Conservation (phyloP, 2,797 vertebrate species). For the Gambusia yucatana region DNA sequence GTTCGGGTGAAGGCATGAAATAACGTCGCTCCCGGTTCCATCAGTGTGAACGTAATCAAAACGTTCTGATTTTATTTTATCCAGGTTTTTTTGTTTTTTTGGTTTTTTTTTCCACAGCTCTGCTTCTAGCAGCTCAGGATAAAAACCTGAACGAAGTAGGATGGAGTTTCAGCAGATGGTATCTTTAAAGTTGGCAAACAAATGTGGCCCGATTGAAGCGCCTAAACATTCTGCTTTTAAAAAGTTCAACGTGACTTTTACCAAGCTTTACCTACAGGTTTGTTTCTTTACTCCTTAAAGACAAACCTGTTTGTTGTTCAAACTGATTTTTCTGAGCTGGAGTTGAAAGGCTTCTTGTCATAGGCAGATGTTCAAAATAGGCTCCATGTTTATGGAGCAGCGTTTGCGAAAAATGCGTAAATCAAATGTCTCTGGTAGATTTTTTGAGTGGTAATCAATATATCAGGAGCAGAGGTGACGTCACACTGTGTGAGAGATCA, state of each 20-base stretch:
- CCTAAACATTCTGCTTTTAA: background rate
- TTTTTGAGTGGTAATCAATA: background rate
- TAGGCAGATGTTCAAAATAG: slow-evolving; percentile 36
- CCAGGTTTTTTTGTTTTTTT: background rate
- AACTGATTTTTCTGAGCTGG: slow-evolving; percentile 5
- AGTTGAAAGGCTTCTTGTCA: background rate
- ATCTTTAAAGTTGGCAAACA: slow-evolving; percentile 1
- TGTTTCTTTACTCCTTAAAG: background rate
- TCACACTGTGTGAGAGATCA: background rate
- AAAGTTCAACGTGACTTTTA: slow-evolving; percentile 14
- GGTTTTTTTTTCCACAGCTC: background rate
- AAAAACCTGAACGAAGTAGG: background rate
- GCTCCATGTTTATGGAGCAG: slow-evolving; percentile 26
- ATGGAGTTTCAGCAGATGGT: background rate
- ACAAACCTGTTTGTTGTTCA: slow-evolving; percentile 13
- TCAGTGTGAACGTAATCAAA: background rate
- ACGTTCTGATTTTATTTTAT: background rate
- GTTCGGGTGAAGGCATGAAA: background rate
- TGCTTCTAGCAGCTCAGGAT: slow-evolving; percentile 8
- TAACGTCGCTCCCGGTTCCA: background rate
- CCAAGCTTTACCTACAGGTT: background rate
- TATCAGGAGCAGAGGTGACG: background rate
- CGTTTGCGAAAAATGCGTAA: background rate
- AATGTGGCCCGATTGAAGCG: background rate
- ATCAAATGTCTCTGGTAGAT: background rate